Percentiles rank a stretch among this genome's conserved stretches.
phyloP scores from a whole-genome alignment of 2,797 vertebrate genomes.

The Chelidonichthys spinosus region DNA sequence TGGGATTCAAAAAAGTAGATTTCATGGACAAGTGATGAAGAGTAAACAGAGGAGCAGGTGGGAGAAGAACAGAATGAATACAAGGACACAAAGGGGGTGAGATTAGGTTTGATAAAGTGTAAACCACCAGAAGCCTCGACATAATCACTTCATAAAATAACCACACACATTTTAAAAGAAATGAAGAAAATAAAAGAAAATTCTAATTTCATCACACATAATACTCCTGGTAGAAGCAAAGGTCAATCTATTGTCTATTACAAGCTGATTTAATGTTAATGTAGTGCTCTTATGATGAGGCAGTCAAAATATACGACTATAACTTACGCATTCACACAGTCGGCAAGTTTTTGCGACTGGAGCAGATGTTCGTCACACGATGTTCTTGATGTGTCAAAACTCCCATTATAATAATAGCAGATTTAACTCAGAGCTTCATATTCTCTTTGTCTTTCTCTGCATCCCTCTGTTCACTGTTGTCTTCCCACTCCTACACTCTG shows the following conservation, averaged over 20 bases:
- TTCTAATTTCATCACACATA: not conserved
- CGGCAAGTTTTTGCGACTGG: no score
- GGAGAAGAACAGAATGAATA: slow-evolving; percentile 8
- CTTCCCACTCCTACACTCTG: not conserved
- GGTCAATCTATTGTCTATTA: slow-evolving; percentile 47
- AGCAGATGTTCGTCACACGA: no score
- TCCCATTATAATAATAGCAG: not conserved
- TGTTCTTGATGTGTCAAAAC: no score
- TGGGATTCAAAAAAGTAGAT: not conserved
- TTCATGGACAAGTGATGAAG: not conserved
- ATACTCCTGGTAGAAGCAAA: not conserved
- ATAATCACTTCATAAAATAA: not conserved
- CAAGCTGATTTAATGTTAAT: slow-evolving; percentile 60
- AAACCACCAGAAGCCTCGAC: not conserved
- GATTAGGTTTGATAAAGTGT: not conserved
- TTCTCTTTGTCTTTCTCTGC: not conserved
- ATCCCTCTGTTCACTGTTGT: not conserved
- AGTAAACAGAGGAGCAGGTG: slow-evolving; percentile 40
- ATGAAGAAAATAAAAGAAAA: no score
- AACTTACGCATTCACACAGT: no score
- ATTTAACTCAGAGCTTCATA: slow-evolving; percentile 3
- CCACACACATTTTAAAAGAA: no score
- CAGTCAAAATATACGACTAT: no score
- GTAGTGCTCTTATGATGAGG: no score
- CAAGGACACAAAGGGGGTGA: not conserved